These are phyloP conservation scores for Andrena dorsata DNA, from an alignment of 2,888 invertebrate genomes.

Conservation along the genomic window DNA sequence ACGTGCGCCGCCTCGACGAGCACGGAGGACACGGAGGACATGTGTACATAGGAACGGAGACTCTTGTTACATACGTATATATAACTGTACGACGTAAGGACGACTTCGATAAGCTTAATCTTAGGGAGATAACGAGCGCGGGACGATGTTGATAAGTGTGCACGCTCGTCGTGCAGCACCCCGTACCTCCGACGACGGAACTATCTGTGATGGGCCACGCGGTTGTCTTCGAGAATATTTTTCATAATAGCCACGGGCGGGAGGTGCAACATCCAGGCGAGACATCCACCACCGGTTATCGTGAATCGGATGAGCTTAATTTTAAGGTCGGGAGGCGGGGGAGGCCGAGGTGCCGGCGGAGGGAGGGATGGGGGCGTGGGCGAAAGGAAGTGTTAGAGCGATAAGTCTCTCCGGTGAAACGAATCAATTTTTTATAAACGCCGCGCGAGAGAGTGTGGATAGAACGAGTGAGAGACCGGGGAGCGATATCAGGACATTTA, in stretches of 20 bases:
- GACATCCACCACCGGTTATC: constrained; percentile 14
- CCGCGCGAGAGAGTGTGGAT: constrained; percentile 52
- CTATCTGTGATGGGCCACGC: constrained; percentile 71
- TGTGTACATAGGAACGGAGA: constrained; percentile 58
- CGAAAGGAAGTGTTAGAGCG: constrained; percentile 58
- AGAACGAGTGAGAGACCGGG: constrained; percentile 25
- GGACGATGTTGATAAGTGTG: constrained; percentile 70
- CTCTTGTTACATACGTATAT: constrained; percentile 65
- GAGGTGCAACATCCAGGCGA: constrained; percentile 47
- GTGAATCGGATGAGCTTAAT: constrained; percentile 61
- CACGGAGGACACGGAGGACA: constrained; percentile 11
- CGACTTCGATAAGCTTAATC: constrained; percentile 73
- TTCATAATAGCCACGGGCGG: constrained; percentile 63
- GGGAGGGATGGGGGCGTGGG: constrained; percentile 2
- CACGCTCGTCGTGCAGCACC: constrained; percentile 67
- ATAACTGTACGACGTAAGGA: constrained; percentile 68
- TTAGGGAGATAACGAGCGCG: constrained; percentile 60
- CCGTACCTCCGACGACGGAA: constrained; percentile 69
- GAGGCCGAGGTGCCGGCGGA: not conserved
- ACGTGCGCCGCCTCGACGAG: too few relatives aligned
- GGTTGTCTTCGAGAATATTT: constrained; percentile 70
- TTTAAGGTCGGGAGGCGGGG: constrained; percentile 35
- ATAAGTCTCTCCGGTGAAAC: constrained; percentile 62
- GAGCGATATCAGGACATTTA: constrained; percentile 69
- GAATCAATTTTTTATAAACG: constrained; percentile 75